These are phyloP conservation scores for Gallinago stenura DNA, from an alignment of 2,797 vertebrate species.

Conservation along the genomic window DNA sequence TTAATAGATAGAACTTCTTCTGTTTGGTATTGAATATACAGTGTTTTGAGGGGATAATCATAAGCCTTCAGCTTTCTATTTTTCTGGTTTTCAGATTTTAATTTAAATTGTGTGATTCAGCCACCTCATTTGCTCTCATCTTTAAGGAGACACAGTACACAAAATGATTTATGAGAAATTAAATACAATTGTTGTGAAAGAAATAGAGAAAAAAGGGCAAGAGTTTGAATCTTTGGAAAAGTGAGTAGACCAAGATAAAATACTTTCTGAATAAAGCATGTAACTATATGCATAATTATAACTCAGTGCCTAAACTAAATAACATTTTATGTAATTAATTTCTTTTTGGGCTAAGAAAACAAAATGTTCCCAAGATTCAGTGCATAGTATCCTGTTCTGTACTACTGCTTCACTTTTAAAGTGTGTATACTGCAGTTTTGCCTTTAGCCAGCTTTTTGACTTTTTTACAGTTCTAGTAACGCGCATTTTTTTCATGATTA, in stretches of 20 bases:
- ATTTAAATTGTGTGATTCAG: constrained; percentile 6
- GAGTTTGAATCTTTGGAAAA: not conserved
- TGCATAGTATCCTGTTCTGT: not conserved
- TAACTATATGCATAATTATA: not conserved
- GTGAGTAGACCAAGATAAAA: not conserved
- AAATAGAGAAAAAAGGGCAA: not conserved
- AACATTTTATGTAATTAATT: not conserved
- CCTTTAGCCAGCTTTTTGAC: not conserved
- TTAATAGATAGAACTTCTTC: not conserved
- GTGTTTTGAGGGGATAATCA: not conserved
- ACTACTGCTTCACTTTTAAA: not conserved
- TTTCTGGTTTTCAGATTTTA: not conserved
- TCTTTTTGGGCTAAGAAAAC: not conserved
- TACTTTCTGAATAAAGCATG: not conserved
- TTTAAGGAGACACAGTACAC: not conserved
- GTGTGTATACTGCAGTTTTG: not conserved
- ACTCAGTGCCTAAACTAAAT: not conserved
- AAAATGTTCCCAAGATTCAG: not conserved
- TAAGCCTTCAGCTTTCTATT: not conserved
- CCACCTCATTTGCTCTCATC: not conserved
- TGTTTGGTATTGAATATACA: not conserved
- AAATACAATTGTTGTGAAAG: not conserved
- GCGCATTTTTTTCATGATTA: not conserved
- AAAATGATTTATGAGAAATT: not conserved
- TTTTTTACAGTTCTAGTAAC: not conserved